Evolutionary conservation across 2,888 invertebrate species (phyloP), one percentile per base, ranked within the genome.

Genomic region (Acrobasis suavella): DNA sequence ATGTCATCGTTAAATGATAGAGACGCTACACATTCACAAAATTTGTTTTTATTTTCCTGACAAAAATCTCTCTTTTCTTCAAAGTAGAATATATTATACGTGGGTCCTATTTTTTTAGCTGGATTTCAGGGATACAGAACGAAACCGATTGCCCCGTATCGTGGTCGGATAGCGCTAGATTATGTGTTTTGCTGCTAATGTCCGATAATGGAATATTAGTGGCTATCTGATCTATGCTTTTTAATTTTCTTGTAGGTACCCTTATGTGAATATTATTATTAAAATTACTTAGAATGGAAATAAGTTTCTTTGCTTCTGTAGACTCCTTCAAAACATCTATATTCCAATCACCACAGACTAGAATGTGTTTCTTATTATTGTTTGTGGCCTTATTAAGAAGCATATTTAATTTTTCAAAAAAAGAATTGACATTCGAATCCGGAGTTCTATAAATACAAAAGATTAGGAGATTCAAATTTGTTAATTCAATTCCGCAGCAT

Each of bases 381-480:
- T 39, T 2, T 39, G 10, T 39, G 39, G 39, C 39, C 6, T 9
- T 39, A 7, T 10, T 39, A 10, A 39, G 39, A 39, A 39, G 39
- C 39, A 10, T 39, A 39, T 39, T 39, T 39, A 39, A 39, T 39
- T 39, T 39, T 7, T 39, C 39, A 9, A 39, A 10, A 10, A 39
- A 39, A 39, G 10, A 3, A 39, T 10, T 39, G 39, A 9, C 10
- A 9, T 39, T 39, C 1, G 39, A 39, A 10, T 50, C 17, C 0
- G 60, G 60, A 32, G 17, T 60, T n/a, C 60, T 51, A 42, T 60
- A 60, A n/a, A 60, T 60, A 32, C 60, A 60, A 2, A 60, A 9
- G 7, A 60, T 22, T 14, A 46, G 3, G 10, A 52, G 12, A 46
- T 60, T 54, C n/a, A 15, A 39, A 14, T 52, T 46, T 2, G 10